Percentiles rank a stretch among this genome's conserved stretches.
phyloP scores from a whole-genome alignment of 2,113 vertebrate genomes.

The Cettia cetti region DNA sequence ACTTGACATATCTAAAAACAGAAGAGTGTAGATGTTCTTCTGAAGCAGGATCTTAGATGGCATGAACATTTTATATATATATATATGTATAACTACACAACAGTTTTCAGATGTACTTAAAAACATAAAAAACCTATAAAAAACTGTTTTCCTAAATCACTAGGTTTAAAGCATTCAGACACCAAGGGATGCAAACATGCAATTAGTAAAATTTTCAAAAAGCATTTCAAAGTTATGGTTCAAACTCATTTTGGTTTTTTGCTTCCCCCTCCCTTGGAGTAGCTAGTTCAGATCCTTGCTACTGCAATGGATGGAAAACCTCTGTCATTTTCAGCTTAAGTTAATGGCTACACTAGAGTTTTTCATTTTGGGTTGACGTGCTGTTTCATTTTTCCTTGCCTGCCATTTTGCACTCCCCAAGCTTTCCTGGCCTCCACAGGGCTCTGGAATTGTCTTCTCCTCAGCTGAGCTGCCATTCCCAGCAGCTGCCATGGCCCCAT shows the following conservation, averaged over 20 bases:
- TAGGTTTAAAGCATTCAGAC: background rate
- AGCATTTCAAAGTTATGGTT: background rate
- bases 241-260: background rate
- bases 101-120: background rate
- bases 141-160: background rate
- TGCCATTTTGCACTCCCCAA: background rate
- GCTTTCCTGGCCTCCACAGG: background rate
- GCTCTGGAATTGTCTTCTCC: background rate
- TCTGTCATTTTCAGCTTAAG: background rate
- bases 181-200: background rate
- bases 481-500: background rate
- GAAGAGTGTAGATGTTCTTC: background rate
- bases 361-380: background rate
- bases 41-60: background rate
- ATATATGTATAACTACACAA: background rate
- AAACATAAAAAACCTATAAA: background rate
- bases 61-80: background rate
- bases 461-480: background rate
- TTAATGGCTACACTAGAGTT: background rate
- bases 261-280: background rate
- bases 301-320: background rate
- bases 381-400: background rate
- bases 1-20: background rate
- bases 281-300: background rate
- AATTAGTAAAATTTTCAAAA: background rate